A percentile compares a stretch with the other conserved stretches of the same genome.
phyloP scores from a whole-genome alignment of 1,140 invertebrate genomes.

The Tetramorium simillimum region DNA sequence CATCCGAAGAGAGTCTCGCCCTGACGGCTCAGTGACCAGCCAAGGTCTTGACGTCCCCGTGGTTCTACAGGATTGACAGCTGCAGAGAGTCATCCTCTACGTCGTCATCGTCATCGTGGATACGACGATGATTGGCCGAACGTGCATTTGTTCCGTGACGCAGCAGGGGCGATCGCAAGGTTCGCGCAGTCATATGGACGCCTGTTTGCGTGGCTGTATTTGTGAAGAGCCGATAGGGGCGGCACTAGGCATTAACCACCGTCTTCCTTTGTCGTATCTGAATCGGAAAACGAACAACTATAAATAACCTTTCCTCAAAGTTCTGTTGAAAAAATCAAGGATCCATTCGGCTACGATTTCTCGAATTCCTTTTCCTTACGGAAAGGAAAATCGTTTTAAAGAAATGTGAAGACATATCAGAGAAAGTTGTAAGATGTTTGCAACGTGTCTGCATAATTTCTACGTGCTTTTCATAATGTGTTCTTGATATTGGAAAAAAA shows the following conservation, averaged over 20 bases:
- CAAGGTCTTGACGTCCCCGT: conserved; percentile 63
- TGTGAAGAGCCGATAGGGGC: conserved; percentile 60
- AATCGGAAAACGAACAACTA: conserved; percentile 10
- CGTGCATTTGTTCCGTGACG: conserved; percentile 83
- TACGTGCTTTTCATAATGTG: background rate
- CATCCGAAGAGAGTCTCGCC: conserved; percentile 39
- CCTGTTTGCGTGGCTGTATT: conserved; percentile 39
- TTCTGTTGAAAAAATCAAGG: conserved; percentile 4
- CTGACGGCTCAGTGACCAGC: conserved; percentile 61
- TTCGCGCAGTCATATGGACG: conserved; percentile 49
- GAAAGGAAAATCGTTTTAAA: background rate
- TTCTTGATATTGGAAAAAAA: background rate
- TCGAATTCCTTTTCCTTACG: background rate
- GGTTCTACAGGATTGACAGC: conserved; percentile 76
- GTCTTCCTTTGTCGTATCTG: conserved; percentile 52
- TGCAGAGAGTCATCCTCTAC: conserved; percentile 78
- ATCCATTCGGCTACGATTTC: background rate
- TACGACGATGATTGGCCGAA: conserved; percentile 78
- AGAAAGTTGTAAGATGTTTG: background rate
- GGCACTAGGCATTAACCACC: conserved; percentile 45
- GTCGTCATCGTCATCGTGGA: conserved; percentile 76
- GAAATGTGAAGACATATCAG: background rate
- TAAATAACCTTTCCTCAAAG: conserved; percentile 50
- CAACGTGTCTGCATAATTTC: background rate
- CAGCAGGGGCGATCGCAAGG: conserved; percentile 76